phyloP scores from a whole-genome alignment of 1,140 invertebrate species.

The Drosophila ohnishii region DNA sequence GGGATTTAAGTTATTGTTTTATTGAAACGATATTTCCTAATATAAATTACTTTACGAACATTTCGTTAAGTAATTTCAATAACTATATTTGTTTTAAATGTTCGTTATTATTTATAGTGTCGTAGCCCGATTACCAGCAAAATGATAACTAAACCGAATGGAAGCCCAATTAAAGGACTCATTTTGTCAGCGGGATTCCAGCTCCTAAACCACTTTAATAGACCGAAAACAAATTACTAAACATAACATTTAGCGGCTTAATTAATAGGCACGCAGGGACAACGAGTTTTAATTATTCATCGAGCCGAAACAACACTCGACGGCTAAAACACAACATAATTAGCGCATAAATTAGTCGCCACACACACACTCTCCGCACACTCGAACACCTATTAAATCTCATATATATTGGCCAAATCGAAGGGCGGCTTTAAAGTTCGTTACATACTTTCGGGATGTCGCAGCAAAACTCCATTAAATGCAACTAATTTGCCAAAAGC shows the following conservation, averaged over 20 bases:
- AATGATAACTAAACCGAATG: neutral
- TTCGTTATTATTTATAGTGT: neutral
- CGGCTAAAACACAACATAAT: slow-evolving; percentile 59
- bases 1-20: too few species aligned
- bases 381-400: slow-evolving; percentile 22
- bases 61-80: too few species aligned
- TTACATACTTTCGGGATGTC: neutral
- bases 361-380: slow-evolving; percentile 1
- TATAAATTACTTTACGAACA: neutral
- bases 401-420: slow-evolving; percentile 43
- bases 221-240: slow-evolving; percentile 49
- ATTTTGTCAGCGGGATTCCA: slow-evolving; percentile 11
- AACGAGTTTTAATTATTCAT: slow-evolving; percentile 66
- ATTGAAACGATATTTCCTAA: too few species aligned
- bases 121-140: too few species aligned
- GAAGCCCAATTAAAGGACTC: slow-evolving; percentile 11
- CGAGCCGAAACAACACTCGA: slow-evolving; percentile 38
- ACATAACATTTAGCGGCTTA: slow-evolving; percentile 61
- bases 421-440: slow-evolving; percentile 21
- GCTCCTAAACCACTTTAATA: slow-evolving; percentile 26
- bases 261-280: slow-evolving; percentile 57
- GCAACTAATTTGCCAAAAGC: slow-evolving; percentile 28
- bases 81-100: too few species aligned
- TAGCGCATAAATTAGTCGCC: slow-evolving; percentile 63
- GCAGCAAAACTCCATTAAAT: slow-evolving; percentile 13